Conservation (phyloP, 1,140 invertebrate species). For the Zaprionus davidi region DNA sequence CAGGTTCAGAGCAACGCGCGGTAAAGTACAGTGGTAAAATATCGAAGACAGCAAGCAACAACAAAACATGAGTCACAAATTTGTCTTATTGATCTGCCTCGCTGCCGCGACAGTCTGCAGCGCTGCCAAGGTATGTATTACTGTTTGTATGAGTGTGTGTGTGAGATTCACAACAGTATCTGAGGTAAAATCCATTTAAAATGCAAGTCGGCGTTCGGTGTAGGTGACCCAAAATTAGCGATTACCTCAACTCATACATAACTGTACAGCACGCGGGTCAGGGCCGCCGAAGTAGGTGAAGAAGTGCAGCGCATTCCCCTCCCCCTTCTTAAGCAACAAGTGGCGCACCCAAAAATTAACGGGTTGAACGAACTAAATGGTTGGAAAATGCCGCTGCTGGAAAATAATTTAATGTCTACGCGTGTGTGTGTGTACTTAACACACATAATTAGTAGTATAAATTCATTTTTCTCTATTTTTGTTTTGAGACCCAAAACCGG, state of each 20-base stretch:
- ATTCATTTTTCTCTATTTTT: slow-evolving; percentile 62
- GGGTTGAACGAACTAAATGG: slow-evolving; percentile 67
- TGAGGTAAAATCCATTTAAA: slow-evolving; percentile 26
- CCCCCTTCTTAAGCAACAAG: slow-evolving; percentile 69
- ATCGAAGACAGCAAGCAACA: slow-evolving; percentile 37
- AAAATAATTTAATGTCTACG: slow-evolving; percentile 46
- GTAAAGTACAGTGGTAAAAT: slow-evolving; percentile 14
- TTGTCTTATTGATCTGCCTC: slow-evolving; percentile 67
- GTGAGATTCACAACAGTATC: slow-evolving; percentile 18
- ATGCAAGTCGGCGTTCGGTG: slow-evolving; percentile 2
- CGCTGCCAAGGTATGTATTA: slow-evolving; percentile 74
- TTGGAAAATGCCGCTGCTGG: slow-evolving; percentile 64
- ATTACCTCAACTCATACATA: slow-evolving; percentile 3
- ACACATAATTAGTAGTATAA: slow-evolving; percentile 37
- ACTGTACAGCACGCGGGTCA: slow-evolving; percentile 14
- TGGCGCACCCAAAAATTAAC: slow-evolving; percentile 48
- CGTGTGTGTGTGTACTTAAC: slow-evolving; percentile 4
- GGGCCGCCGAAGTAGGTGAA: slow-evolving; percentile 21
- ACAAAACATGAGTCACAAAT: slow-evolving; percentile 74
- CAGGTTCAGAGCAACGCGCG: slow-evolving; percentile 48
- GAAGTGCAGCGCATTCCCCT: not conserved
- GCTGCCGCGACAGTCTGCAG: slow-evolving; percentile 58
- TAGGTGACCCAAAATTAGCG: slow-evolving; percentile 4
- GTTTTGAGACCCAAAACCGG: slow-evolving; percentile 59
- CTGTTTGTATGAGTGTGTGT: not conserved